phyloP scores from a whole-genome alignment of 2,113 vertebrate species.

The Zosterops hypoxanthus region DNA sequence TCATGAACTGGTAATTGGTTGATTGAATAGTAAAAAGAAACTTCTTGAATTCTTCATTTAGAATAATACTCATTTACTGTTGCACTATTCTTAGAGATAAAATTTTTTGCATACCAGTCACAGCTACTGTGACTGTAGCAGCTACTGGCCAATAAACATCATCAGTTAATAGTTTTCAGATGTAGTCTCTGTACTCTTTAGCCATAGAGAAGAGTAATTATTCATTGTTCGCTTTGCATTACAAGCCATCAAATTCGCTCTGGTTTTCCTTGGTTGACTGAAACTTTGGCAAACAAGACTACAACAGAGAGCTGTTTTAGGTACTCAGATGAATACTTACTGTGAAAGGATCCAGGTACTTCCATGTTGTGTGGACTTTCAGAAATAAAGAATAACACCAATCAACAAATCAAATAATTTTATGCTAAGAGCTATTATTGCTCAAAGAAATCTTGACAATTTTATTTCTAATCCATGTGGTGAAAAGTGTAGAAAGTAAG shows the following conservation, averaged over 20 bases:
- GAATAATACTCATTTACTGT: not conserved
- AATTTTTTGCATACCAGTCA: not conserved
- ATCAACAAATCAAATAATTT: not conserved
- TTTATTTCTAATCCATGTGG: not conserved
- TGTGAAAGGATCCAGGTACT: not conserved
- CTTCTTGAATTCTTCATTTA: not conserved
- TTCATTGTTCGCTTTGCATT: not conserved
- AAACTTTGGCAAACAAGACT: not conserved
- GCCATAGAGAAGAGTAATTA: not conserved
- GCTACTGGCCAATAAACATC: not conserved
- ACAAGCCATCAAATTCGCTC: not conserved
- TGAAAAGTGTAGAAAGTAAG: accelerated
- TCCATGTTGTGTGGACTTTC: not conserved
- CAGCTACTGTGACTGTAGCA: not conserved
- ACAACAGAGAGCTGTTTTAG: not conserved
- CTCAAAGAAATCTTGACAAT: not conserved
- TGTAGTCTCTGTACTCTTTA: not conserved
- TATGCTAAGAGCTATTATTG: not conserved
- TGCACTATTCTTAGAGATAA: not conserved
- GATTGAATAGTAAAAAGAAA: not conserved
- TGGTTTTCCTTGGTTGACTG: not conserved
- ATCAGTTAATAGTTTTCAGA: not conserved
- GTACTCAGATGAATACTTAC: not conserved
- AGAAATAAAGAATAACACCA: not conserved
- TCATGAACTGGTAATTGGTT: not conserved